These are phyloP conservation scores for Spermophilus dauricus DNA, from an alignment of 2,113 vertebrate genomes.

Conservation along the genomic window DNA sequence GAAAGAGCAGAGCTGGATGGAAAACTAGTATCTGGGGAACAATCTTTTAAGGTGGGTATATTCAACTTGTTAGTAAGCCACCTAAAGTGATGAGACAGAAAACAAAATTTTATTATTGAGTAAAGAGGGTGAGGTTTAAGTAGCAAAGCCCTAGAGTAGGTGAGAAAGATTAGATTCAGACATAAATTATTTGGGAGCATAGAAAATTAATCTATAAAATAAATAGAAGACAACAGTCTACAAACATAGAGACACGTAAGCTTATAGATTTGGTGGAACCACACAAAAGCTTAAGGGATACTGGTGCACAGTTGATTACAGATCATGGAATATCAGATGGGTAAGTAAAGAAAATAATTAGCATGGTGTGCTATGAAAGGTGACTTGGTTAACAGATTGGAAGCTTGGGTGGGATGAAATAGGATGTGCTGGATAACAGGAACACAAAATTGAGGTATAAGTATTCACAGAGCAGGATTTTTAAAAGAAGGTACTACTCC, in stretches of 20 bases:
- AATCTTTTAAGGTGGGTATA: background rate
- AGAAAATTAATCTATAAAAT: background rate
- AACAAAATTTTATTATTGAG: background rate
- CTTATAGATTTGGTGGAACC: background rate
- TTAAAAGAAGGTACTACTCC: background rate
- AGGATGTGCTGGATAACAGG: background rate
- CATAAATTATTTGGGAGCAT: background rate
- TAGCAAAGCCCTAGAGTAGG: background rate
- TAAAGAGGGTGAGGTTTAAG: too few species aligned
- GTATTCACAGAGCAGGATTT: background rate
- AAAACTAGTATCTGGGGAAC: background rate
- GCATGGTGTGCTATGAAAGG: background rate
- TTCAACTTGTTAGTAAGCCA: background rate
- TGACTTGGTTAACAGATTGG: background rate
- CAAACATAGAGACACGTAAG: too few species aligned
- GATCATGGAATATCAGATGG: background rate
- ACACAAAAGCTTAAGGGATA: too few species aligned
- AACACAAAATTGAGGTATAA: background rate
- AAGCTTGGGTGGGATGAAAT: background rate
- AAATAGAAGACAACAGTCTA: background rate
- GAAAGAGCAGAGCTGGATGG: too few species aligned
- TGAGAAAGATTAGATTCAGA: background rate
- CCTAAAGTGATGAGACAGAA: background rate
- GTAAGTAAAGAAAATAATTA: background rate
- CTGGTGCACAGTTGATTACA: too few species aligned